phyloP scores from a whole-genome alignment of 2,113 vertebrate genomes.

The Macaca fascicularis region DNA sequence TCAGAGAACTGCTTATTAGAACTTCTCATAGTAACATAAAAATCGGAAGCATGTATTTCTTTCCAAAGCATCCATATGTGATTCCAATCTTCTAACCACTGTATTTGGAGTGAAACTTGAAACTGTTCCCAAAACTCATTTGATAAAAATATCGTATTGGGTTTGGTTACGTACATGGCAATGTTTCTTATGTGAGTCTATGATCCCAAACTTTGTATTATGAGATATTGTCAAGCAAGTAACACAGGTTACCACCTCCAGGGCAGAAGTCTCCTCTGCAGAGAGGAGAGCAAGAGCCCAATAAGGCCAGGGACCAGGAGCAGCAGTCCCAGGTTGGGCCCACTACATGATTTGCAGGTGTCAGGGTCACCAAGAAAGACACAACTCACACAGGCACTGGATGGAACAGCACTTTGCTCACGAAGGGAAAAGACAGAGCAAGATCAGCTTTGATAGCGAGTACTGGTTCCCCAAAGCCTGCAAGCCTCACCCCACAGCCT shows the following conservation, averaged over 20 bases:
- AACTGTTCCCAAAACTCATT: neutral
- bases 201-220: fast-evolving
- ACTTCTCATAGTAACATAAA: neutral
- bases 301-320: too few species aligned
- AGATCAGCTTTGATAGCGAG: neutral
- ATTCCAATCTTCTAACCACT: neutral
- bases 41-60: neutral
- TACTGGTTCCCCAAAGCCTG: too few species aligned
- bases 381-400: neutral
- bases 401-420: neutral
- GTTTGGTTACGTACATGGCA: neutral
- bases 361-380: neutral
- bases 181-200: neutral
- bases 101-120: neutral
- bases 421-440: neutral
- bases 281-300: neutral
- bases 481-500: neutral
- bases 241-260: neutral
- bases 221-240: neutral
- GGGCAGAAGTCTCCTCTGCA: neutral
- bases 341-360: neutral
- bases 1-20: neutral
- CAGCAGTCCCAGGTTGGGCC: neutral
- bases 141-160: neutral
- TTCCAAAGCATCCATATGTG: neutral